Conservation (phyloP, 2,113 vertebrate genomes). For the Ciconia maguari region DNA sequence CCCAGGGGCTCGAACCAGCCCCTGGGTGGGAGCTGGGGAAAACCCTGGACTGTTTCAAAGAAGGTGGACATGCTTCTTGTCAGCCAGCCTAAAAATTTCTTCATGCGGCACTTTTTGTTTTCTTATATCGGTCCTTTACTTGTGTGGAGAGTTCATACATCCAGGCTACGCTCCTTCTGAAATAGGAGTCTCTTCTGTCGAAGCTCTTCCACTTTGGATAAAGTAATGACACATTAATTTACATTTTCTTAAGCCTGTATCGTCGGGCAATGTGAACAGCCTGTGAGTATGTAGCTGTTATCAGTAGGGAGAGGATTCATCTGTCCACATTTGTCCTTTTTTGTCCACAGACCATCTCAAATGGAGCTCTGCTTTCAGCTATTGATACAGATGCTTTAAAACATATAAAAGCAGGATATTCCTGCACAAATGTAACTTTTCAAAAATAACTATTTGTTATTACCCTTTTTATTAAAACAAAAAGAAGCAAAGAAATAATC, state of each 20-base stretch:
- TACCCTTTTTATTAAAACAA: not conserved
- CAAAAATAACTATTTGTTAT: not conserved
- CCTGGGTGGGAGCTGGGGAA: not conserved
- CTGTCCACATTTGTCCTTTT: accelerated
- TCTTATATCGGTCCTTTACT: not conserved
- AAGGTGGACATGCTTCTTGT: not conserved
- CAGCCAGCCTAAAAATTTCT: not conserved
- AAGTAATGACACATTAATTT: not conserved
- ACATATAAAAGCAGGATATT: not conserved
- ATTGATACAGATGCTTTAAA: not conserved
- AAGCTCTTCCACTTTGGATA: not conserved
- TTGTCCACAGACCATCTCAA: not conserved
- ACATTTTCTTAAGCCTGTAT: not conserved
- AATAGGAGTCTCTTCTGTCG: not conserved
- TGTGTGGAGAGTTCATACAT: not conserved
- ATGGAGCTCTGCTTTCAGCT: not conserved
- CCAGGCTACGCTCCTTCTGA: not conserved
- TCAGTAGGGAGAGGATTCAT: not conserved
- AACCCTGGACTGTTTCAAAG: not conserved
- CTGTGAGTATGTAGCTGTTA: not conserved
- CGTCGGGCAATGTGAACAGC: not conserved
- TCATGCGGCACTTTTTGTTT: not conserved
- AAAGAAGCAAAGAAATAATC: not conserved
- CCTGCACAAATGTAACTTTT: not conserved
- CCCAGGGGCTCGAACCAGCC: not conserved